Evolutionary conservation across 37 sponge, comb jelly and placozoan species (phyloP).

Genomic region (Halichondria panicea): DNA sequence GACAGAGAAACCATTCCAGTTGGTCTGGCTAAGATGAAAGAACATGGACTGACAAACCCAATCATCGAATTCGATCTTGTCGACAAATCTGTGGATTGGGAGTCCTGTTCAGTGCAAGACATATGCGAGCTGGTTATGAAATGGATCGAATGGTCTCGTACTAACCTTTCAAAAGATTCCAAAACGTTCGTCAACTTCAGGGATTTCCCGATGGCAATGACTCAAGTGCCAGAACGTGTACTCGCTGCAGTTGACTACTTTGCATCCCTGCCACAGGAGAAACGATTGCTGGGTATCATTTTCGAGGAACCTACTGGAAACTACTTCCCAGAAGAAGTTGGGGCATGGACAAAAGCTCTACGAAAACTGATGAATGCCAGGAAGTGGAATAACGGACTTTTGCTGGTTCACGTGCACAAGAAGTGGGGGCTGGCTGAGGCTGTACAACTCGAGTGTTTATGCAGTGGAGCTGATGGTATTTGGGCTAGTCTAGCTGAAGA

Average conservation of each 20-base stretch:
- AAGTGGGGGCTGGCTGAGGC: slow-evolving; percentile 80
- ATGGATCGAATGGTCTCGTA: slow-evolving; percentile 52
- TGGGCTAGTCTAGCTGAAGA: slow-evolving; percentile 89
- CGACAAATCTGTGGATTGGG: slow-evolving; percentile 40
- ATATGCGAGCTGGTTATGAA: slow-evolving; percentile 62
- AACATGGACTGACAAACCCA: slow-evolving; percentile 57
- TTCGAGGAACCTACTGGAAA: slow-evolving; percentile 86
- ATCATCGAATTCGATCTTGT: slow-evolving; percentile 77
- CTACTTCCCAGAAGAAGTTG: slow-evolving; percentile 78
- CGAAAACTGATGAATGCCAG: slow-evolving; percentile 66
- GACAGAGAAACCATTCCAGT: slow-evolving; percentile 67
- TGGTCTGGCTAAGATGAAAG: slow-evolving; percentile 67
- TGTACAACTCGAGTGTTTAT: slow-evolving; percentile 68
- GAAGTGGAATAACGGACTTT: slow-evolving; percentile 63
- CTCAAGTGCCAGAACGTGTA: slow-evolving; percentile 50
- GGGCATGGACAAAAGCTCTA: slow-evolving; percentile 71
- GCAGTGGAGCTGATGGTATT: slow-evolving; percentile 81
- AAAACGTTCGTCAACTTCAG: slow-evolving; percentile 76
- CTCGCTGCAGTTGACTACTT: slow-evolving; percentile 57
- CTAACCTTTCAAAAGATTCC: slow-evolving; percentile 37
- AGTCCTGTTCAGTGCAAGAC: slow-evolving; percentile 52
- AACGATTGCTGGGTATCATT: slow-evolving; percentile 48
- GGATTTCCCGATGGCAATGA: slow-evolving; percentile 76
- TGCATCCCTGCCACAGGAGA: slow-evolving; percentile 46
- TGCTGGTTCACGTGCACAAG: slow-evolving; percentile 79